Base-by-base conservation (phyloP, 2,888 invertebrate genomes). In the Tachina lurida region DNA sequence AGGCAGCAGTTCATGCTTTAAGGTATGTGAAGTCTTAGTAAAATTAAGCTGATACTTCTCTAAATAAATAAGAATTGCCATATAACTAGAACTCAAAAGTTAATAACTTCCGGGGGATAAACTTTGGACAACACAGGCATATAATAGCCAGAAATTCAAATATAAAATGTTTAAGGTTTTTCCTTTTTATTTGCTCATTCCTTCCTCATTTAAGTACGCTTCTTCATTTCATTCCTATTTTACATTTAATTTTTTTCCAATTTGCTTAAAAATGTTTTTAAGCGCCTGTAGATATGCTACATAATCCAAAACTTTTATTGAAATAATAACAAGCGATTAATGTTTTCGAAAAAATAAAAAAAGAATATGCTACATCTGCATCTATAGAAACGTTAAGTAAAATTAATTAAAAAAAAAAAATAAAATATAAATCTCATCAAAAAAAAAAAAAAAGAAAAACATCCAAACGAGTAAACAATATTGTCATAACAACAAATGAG, bases 401-500 rank as follows among this genome's bases (percentile, higher is more conserved):
- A 56, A 70, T 19, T 52, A n/a, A n/a, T n/a, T n/a, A n/a, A n/a
- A 62, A 54, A 43, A 54, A 71, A 58, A 52, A 71, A 43, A 31
- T 22, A 19, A 58, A n/a, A 76, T 82, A 75, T 75, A 79, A 82
- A 73, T 78, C 65, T 60, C 56, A 54, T 31, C 10, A 22, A 13
- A 15, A 56, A 54, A 67, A 58, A 8, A 19, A 22, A 13, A 15
- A 56, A 54, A 67, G 47, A 8, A 19, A 10, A 65, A 39, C 17
- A 17, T n/a, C 10, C 19, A 19, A 47, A 73, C 43, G 49, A 65
- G 45, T 54, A 80, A 68, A 62, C 31, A 76, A 62, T 79, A 41
- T 79, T 58, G 78, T 71, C 86, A 76, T 79, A 70, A n/a, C 82
- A 76, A 79, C 82, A 86, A 86, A 86, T 83, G 82, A 86, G 82